Evolutionary conservation across 1,140 invertebrate genomes (phyloP).

Genomic region (Batillaria attramentaria): DNA sequence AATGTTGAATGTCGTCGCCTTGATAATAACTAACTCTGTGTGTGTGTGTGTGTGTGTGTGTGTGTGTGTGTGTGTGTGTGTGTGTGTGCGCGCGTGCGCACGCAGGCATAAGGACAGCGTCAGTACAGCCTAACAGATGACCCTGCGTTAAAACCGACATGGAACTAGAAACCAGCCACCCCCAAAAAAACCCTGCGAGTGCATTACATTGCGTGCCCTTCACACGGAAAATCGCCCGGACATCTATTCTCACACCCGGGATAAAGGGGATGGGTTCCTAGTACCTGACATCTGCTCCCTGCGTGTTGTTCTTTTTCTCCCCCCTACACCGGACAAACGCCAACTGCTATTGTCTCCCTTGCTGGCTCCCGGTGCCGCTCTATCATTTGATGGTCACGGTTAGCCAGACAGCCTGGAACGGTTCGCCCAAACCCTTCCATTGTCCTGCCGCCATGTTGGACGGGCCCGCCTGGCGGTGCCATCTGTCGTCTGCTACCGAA

Average conservation of each 20-base stretch:
- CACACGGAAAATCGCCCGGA: too few species aligned
- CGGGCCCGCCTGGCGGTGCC: slow-evolving; percentile 2
- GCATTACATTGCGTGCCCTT: too few species aligned
- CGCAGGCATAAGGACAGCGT: too few species aligned
- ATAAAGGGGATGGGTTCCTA: too few species aligned
- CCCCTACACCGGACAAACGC: not conserved
- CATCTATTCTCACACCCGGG: too few species aligned
- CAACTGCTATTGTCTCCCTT: not conserved
- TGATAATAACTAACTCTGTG: too few species aligned
- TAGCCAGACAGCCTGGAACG: not conserved
- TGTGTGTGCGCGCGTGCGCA: not conserved
- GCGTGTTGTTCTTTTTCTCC: slow-evolving; percentile 9
- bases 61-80: not conserved
- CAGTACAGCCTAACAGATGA: too few species aligned
- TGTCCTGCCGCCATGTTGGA: slow-evolving; percentile 16
- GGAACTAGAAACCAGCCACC: too few species aligned
- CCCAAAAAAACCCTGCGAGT: too few species aligned
- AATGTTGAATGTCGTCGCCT: too few species aligned
- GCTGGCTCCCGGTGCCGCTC: not conserved
- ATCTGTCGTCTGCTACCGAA: slow-evolving; percentile 15
- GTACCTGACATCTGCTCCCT: slow-evolving; percentile 11
- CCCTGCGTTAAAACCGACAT: too few species aligned
- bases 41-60: not conserved
- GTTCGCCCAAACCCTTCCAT: not conserved
- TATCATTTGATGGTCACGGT: slow-evolving; percentile 24